Conservation (phyloP, 2,113 vertebrate genomes). For the Pyxicephalus adspersus region DNA sequence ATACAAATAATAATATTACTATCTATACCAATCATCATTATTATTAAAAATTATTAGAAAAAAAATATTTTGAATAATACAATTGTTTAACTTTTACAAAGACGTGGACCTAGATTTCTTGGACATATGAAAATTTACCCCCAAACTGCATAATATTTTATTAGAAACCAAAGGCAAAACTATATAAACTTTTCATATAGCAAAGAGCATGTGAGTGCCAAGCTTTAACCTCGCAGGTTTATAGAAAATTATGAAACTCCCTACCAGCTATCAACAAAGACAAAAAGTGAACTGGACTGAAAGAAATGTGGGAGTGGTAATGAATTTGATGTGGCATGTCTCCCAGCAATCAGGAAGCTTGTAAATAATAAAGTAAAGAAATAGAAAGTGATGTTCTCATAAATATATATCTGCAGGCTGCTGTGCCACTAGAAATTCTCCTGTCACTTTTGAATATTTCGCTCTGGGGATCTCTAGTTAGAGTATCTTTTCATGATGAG, state of each 20-base stretch:
- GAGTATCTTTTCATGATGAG: constrained; percentile 83
- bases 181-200: too few species aligned
- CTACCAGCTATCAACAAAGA: constrained; percentile 68
- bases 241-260: constrained; percentile 12
- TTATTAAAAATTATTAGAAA: too few species aligned
- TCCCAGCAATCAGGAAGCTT: constrained; percentile 75
- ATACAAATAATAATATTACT: too few species aligned
- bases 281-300: constrained; percentile 73
- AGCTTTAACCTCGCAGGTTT: constrained; percentile 17
- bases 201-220: background rate
- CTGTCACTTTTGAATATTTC: constrained; percentile 83
- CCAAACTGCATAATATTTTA: too few species aligned
- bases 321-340: constrained; percentile 76
- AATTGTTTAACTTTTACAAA: too few species aligned
- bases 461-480: constrained; percentile 79
- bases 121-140: too few species aligned
- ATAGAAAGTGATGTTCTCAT: constrained; percentile 87
- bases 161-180: too few species aligned
- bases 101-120: too few species aligned
- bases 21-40: too few species aligned
- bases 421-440: constrained; percentile 81
- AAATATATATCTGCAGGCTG: constrained; percentile 81
- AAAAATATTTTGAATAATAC: too few species aligned
- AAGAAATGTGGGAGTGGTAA: constrained; percentile 73
- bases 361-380: constrained; percentile 78